phyloP scores from a whole-genome alignment of 2,888 invertebrate species.

The Andrena haemorrhoa region DNA sequence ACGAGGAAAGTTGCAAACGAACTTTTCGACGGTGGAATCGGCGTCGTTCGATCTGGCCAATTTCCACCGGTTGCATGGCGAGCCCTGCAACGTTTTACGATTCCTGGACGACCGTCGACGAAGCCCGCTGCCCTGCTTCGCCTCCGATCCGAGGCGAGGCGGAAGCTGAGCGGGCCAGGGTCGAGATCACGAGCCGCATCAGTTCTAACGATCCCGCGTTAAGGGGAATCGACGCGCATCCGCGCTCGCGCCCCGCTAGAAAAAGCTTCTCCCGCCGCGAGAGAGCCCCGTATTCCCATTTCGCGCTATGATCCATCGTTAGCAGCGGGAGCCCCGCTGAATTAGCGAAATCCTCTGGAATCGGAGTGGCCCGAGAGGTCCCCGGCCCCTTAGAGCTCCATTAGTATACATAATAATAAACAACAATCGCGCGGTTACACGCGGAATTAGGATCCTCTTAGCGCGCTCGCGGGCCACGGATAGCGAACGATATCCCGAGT shows the following conservation, averaged over 20 bases:
- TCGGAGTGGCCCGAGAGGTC: slow-evolving; percentile 56
- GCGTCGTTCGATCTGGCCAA: too few species aligned
- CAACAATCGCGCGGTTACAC: slow-evolving; percentile 58
- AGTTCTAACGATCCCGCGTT: slow-evolving; percentile 22
- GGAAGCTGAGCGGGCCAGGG: neutral
- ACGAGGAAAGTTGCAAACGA: slow-evolving; percentile 42
- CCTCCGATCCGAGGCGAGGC: slow-evolving; percentile 1
- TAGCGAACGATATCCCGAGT: slow-evolving; percentile 34
- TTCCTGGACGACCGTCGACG: slow-evolving; percentile 1
- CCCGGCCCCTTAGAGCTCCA: slow-evolving; percentile 63
- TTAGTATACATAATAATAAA: slow-evolving; percentile 71
- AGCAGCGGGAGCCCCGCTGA: slow-evolving; percentile 48
- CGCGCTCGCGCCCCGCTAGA: slow-evolving; percentile 56
- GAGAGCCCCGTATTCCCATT: slow-evolving; percentile 61
- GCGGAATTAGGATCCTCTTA: slow-evolving; percentile 58
- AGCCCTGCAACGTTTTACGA: slow-evolving; percentile 32
- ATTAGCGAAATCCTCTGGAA: slow-evolving; percentile 71
- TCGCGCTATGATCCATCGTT: slow-evolving; percentile 65
- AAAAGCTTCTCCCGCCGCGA: slow-evolving; percentile 50
- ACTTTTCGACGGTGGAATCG: slow-evolving; percentile 29
- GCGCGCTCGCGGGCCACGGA: slow-evolving; percentile 8
- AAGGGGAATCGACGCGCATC: slow-evolving; percentile 42
- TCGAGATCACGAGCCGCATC: neutral
- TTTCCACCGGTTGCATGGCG: neutral
- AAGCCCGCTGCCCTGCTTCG: neutral